Conservation (phyloP, 1,140 invertebrate species). For the Cheumatopsyche charites region DNA sequence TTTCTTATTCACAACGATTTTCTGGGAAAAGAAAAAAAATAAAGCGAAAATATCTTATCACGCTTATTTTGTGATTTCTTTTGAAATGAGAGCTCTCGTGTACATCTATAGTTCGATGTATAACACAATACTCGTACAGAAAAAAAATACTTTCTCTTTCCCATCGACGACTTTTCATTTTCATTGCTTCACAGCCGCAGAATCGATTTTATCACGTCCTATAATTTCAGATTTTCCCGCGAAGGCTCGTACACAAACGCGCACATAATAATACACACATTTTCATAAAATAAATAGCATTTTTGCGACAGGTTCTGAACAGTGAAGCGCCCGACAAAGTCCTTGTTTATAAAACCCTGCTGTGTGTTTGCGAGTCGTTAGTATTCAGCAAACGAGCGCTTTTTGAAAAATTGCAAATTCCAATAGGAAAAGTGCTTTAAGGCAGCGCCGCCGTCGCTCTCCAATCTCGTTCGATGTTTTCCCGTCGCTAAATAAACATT, state of each 20-base stretch:
- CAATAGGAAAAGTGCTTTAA: constrained; percentile 4
- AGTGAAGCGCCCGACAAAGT: no score
- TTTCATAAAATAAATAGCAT: no score
- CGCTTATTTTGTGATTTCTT: constrained; percentile 3
- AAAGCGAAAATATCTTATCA: background rate
- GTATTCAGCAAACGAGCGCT: constrained; percentile 6
- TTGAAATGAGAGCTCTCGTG: background rate
- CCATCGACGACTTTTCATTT: background rate
- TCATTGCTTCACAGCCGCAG: background rate
- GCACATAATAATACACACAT: no score
- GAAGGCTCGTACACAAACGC: no score
- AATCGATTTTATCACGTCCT: no score
- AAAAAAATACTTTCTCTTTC: background rate
- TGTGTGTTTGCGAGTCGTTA: constrained; percentile 14
- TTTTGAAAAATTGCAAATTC: constrained; percentile 15
- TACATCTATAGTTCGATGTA: no score
- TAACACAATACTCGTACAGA: background rate
- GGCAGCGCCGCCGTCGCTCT: background rate
- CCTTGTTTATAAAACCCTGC: constrained; percentile 2
- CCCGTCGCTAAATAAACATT: background rate
- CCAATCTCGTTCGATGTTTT: constrained; percentile 1
- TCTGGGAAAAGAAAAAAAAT: background rate
- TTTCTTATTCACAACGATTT: no score
- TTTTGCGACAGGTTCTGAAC: no score
- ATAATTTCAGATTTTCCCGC: no score